Evolutionary conservation across 2,888 invertebrate species (phyloP).

Genomic region (Ophioninae sp.): DNA sequence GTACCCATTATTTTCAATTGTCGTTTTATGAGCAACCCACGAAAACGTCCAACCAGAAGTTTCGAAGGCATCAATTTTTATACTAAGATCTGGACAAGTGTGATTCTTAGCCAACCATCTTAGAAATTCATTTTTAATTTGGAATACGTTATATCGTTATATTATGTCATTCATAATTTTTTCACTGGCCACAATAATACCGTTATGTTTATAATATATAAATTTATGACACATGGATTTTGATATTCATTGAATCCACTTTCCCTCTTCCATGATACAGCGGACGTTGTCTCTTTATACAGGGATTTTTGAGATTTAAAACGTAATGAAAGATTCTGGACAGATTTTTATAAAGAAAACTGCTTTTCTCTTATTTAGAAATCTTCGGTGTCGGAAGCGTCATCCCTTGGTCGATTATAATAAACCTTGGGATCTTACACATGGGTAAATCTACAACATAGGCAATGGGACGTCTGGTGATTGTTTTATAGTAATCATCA

Average conservation of each 20-base stretch:
- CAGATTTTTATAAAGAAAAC: too few relatives aligned
- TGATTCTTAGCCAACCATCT: neutral
- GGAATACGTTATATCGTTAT: neutral
- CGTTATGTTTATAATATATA: neutral
- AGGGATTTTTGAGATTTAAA: too few relatives aligned
- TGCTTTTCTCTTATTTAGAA: too few relatives aligned
- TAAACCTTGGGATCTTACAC: too few relatives aligned
- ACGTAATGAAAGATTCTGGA: too few relatives aligned
- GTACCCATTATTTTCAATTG: neutral
- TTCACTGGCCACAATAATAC: neutral
- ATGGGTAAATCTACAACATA: too few relatives aligned
- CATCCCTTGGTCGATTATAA: too few relatives aligned
- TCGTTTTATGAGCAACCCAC: neutral
- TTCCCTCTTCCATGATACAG: neutral
- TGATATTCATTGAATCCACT: neutral
- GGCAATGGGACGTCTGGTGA: too few relatives aligned
- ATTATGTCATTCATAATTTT: neutral
- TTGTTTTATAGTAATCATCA: too few relatives aligned
- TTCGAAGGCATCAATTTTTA: neutral
- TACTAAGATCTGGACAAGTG: neutral
- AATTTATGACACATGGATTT: too few relatives aligned
- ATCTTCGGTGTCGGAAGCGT: too few relatives aligned
- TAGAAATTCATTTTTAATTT: neutral
- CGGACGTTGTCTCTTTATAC: too few relatives aligned
- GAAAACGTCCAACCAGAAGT: neutral